Conservation (phyloP, 2,888 invertebrate genomes). For the Meteorus colon region DNA sequence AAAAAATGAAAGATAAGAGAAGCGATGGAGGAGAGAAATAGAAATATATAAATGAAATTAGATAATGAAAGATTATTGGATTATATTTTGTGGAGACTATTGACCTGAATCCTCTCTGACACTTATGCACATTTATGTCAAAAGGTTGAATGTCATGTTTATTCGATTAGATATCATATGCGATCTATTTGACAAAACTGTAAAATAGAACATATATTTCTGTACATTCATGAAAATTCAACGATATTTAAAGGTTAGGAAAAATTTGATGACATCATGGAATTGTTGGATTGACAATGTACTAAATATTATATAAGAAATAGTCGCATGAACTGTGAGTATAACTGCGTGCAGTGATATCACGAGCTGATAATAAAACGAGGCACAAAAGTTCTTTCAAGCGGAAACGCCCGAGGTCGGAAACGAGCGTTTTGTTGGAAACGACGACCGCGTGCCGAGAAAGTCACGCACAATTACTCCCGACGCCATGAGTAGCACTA, state of each 20-base stretch:
- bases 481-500: slow-evolving; percentile 23
- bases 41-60: slow-evolving; percentile 7
- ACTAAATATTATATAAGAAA: not conserved
- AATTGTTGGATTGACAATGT: not conserved
- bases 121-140: slow-evolving; percentile 8
- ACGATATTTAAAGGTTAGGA: not conserved
- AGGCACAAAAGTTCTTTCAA: slow-evolving; percentile 35
- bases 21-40: not conserved
- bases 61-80: slow-evolving; percentile 21
- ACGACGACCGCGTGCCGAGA: slow-evolving; percentile 40
- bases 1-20: not conserved
- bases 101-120: slow-evolving; percentile 25
- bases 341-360: not conserved
- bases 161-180: not conserved
- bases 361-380: slow-evolving; percentile 32
- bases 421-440: slow-evolving; percentile 48
- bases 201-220: not conserved
- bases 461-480: slow-evolving; percentile 49
- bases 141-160: slow-evolving; percentile 2
- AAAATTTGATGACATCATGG: not conserved
- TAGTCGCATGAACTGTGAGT: not conserved
- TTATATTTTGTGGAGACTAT: slow-evolving; percentile 15
- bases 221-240: too few species aligned
- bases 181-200: not conserved
- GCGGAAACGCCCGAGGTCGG: slow-evolving; percentile 43